Evolutionary conservation across 2,888 invertebrate genomes (phyloP).

Genomic region (Philonicus albiceps): DNA sequence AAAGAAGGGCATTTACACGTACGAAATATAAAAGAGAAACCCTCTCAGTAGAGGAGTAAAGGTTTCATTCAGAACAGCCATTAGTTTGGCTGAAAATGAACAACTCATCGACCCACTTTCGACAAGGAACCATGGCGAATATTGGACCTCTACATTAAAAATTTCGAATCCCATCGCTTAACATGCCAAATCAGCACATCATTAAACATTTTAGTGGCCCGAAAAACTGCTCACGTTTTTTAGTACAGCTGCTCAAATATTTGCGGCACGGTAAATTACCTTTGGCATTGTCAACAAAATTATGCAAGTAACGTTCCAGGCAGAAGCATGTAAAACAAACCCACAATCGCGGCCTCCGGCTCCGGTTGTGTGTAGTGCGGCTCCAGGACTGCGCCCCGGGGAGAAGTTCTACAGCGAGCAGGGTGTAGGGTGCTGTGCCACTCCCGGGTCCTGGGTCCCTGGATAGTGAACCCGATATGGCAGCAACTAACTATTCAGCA

Average conservation of each 20-base stretch:
- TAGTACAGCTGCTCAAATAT: slow-evolving; percentile 14
- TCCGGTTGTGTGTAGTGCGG: neutral
- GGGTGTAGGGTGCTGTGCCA: neutral
- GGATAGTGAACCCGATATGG: neutral
- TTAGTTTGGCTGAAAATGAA: neutral
- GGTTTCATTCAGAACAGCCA: neutral
- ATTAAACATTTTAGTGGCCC: slow-evolving; percentile 9
- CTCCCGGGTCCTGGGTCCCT: neutral
- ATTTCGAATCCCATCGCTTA: slow-evolving; percentile 12
- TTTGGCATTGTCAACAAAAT: slow-evolving; percentile 25
- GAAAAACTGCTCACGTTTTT: slow-evolving; percentile 29
- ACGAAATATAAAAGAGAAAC: neutral
- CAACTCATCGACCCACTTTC: neutral
- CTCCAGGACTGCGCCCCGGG: neutral
- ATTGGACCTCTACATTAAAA: neutral
- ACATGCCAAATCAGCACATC: slow-evolving; percentile 31
- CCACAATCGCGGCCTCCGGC: neutral
- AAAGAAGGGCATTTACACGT: neutral
- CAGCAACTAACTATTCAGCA: slow-evolving; percentile 16
- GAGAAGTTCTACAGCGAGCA: neutral
- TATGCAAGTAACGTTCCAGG: slow-evolving; percentile 30
- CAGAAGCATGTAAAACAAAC: slow-evolving; percentile 17
- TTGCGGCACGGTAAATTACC: slow-evolving; percentile 29
- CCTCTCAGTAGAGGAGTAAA: neutral
- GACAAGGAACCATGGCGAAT: neutral